phyloP scores from a whole-genome alignment of 2,888 invertebrate species.

The Cylindroiulus punctatus region DNA sequence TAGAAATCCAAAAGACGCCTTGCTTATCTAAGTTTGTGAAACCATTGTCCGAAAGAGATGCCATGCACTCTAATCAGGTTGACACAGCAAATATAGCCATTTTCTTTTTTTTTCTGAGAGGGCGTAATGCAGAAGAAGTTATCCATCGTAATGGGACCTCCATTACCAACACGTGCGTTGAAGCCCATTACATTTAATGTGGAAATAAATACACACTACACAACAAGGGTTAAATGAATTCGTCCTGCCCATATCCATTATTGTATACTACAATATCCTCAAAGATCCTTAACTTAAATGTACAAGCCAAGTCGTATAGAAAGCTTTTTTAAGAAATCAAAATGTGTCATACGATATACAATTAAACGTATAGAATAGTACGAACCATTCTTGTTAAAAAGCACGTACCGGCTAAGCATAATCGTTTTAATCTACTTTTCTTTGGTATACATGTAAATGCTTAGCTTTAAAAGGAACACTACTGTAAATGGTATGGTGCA shows the following conservation, averaged over 20 bases:
- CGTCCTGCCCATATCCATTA: not conserved
- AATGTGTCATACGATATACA: too few species aligned
- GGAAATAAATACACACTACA: conserved; percentile 6
- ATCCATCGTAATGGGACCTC: conserved; percentile 2
- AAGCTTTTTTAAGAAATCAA: not conserved
- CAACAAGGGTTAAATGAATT: conserved; percentile 42
- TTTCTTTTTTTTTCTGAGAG: not conserved
- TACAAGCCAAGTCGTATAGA: not conserved
- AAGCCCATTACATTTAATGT: conserved; percentile 16
- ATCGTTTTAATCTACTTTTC: too few species aligned
- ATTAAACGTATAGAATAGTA: too few species aligned
- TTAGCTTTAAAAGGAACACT: too few species aligned
- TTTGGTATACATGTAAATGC: too few species aligned
- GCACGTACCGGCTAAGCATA: too few species aligned
- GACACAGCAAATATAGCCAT: not conserved
- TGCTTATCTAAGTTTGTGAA: not conserved
- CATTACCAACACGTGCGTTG: conserved; percentile 31
- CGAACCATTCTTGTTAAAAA: too few species aligned
- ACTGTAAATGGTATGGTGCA: too few species aligned
- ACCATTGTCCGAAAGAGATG: conserved; percentile 23
- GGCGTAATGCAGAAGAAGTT: not conserved
- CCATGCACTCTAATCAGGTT: conserved; percentile 21
- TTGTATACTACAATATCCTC: not conserved
- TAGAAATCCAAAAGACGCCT: not conserved
- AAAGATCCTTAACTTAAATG: not conserved